Evolutionary conservation across 2,797 vertebrate genomes (phyloP).

Genomic region (Helostoma temminkii): DNA sequence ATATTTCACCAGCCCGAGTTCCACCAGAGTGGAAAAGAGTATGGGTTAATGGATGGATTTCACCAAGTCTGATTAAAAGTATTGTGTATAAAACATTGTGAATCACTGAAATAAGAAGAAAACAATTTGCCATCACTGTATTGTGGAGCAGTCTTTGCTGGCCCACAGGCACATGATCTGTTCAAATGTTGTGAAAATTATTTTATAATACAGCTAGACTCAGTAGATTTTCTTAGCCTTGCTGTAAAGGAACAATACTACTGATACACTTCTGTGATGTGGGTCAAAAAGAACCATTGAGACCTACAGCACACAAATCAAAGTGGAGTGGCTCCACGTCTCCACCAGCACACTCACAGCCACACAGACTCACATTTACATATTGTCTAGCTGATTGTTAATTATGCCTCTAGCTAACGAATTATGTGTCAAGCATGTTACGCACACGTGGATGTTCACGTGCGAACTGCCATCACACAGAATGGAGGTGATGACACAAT

Average conservation of each 20-base stretch:
- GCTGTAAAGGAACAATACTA: neutral
- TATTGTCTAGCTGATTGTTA: conserved; percentile 14
- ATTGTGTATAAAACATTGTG: no score
- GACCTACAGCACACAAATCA: neutral
- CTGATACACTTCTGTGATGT: neutral
- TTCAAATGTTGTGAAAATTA: no score
- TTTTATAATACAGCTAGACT: neutral
- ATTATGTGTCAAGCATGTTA: conserved; percentile 9
- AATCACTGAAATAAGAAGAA: no score
- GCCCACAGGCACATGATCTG: no score
- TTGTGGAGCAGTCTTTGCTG: neutral
- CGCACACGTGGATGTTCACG: neutral
- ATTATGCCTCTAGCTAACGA: conserved; percentile 18
- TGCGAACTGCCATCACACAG: conserved; percentile 14
- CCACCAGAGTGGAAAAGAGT: no score
- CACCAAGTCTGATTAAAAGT: no score
- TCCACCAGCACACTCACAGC: neutral
- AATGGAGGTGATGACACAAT: neutral
- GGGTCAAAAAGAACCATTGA: neutral
- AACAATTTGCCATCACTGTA: no score
- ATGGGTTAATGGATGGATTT: no score
- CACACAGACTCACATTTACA: neutral
- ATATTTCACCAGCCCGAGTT: no score
- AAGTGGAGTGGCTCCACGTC: neutral
- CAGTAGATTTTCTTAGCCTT: neutral